Evolutionary conservation across 2,113 vertebrate genomes (phyloP), one percentile per base, ranked within the genome.

Genomic region (Ivindomyrus marchei): DNA sequence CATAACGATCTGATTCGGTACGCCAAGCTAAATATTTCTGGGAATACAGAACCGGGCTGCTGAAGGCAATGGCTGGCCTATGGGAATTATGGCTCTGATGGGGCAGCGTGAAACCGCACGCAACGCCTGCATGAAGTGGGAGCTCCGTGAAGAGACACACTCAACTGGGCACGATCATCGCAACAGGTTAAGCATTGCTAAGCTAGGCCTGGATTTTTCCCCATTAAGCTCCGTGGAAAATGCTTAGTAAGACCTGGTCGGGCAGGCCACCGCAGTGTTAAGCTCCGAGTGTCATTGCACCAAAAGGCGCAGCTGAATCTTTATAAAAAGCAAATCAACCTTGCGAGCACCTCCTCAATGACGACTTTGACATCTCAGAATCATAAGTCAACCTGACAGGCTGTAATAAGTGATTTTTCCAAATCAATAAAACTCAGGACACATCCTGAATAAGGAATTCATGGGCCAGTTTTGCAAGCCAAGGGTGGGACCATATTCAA

Each of bases 1-100:
- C 66, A 89, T 27, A 66, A 88, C 17, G 42, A 36, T 50, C 88
- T 49, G 5, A 36, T 49, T 50, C 45, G 21, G n/a, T 21, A 74
- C 8, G 62, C 88, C 88, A 89, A 89, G 21, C 45, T 21, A 46
- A 89, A 89, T 89, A 89, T 89, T 89, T 89, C 45, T 80, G 88
- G 66, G 53, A 89, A 89, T 50, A 77, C 87, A 49, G 49, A 89
- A 80, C n/a, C 36, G 66, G 66, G 88, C 31, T 17, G 88, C 66
- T 89, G 66, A 27, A 89, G 46, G 70, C 70, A 31, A 47, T 27
- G 88, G 88, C 47, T 5, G 39, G 46, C 62, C 88, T 36, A 11
- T 24, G 47, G 53, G 27, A 50, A 50, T 49, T 77, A 36, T 15
- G 31, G 85, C 31, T 21, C 47, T 88, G 52, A 58, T 58, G 87